Evolutionary conservation across 2,113 vertebrate genomes (phyloP).

Genomic region (Rissa tridactyla): DNA sequence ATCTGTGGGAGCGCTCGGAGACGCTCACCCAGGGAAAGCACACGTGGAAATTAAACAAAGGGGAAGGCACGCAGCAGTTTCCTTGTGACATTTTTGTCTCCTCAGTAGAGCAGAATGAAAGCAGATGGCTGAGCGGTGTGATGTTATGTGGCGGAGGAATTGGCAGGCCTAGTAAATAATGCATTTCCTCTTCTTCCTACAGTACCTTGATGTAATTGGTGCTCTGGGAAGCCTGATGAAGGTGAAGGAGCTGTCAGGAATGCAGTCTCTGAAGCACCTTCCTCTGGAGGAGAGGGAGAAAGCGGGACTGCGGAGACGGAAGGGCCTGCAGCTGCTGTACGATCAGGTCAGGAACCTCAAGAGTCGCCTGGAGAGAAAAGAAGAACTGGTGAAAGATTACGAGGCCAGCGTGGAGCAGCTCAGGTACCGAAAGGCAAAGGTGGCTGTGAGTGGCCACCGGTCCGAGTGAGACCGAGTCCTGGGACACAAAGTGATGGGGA

Average conservation of each 20-base stretch:
- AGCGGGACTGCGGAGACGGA: slow-evolving; percentile 47
- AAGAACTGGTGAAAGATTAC: slow-evolving; percentile 62
- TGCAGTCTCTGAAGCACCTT: slow-evolving; percentile 70
- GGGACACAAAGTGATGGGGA: too few species aligned
- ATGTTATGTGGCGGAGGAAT: background rate
- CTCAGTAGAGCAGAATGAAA: background rate
- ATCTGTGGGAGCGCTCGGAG: rapidly evolving
- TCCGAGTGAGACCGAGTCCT: background rate
- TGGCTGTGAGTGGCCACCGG: rapidly evolving
- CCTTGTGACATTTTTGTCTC: background rate
- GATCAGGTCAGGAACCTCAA: slow-evolving; percentile 69
- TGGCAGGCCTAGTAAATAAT: background rate
- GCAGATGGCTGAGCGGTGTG: background rate
- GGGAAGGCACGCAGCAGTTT: background rate
- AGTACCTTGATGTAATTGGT: slow-evolving; percentile 76
- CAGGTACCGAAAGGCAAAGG: slow-evolving; percentile 59
- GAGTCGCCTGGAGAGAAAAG: slow-evolving; percentile 69
- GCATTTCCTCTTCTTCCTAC: background rate
- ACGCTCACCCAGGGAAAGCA: background rate
- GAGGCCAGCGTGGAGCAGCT: slow-evolving; percentile 64
- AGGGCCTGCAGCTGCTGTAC: slow-evolving; percentile 72
- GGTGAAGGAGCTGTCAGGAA: slow-evolving; percentile 75
- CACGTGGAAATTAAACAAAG: background rate
- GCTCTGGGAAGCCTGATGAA: slow-evolving; percentile 75
- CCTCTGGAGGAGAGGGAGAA: slow-evolving; percentile 65